Evolutionary conservation across 2,888 invertebrate genomes (phyloP), one percentile per base, ranked within the genome.

Genomic region (Blastobasis adustella): DNA sequence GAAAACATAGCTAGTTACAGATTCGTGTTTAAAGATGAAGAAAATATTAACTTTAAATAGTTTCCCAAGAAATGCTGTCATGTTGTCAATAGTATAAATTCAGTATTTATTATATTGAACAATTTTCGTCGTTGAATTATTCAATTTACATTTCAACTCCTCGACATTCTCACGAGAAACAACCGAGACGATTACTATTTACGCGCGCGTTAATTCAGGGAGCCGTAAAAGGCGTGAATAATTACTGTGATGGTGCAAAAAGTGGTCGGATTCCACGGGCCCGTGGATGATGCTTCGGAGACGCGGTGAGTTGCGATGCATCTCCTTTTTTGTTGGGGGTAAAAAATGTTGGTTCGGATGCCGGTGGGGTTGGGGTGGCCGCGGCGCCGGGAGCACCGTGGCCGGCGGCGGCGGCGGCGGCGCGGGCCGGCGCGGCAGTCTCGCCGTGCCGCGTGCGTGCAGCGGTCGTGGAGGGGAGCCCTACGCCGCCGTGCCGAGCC

Each of bases 181-280:
- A 56, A 58, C 42, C 56, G 52, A 58, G 54, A 62, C 57, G 58
- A 62, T 69, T 62, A 70, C 69, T 72, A 69, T 74, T 76, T 71
- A 71, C 70, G 59, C 67, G 59, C 69, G 68, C 65, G 71, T 73
- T 77, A 74, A 81, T 78, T 79, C 75, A 69, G 65, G 66, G 69
- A 65, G 55, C 79, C 80, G 60, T 82, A 84, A 76, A 85, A 69
- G 84, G 81, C 72, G 75, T 81, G 75, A 79, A 83, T 83, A 82
- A 83, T 81, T 81, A 79, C 67, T 63, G 56, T 64, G 62, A 59
- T 68, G 58, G 65, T 63, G 73, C 67, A 87, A 86, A 84, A 86
- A 86, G 80, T 60, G 65, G 80, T 76, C 58, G 62, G 67, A 76
- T 73, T 65, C 76, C 71, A 63, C 58, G 66, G 60, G 23, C 23